Conservation (phyloP, 2,113 vertebrate species). For the Chamaetylas fuelleborni region DNA sequence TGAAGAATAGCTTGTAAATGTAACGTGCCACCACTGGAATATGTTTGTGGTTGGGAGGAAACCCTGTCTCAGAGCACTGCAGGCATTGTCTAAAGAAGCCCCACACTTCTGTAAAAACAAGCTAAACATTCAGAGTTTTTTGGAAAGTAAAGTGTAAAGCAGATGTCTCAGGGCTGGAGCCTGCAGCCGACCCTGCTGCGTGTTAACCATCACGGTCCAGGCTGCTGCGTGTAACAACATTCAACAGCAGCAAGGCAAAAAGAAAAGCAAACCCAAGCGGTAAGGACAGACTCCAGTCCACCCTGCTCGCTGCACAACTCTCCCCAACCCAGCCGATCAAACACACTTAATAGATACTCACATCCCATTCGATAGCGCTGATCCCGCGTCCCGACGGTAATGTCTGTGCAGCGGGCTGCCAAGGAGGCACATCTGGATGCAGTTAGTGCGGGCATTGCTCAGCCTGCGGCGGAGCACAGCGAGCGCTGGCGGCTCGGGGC, state of each 20-base stretch:
- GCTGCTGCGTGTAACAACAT: fast-evolving
- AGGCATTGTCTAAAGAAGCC: neutral
- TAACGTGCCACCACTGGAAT: neutral
- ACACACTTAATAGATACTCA: neutral
- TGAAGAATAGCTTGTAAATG: neutral
- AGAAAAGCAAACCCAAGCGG: neutral
- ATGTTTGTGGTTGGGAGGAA: neutral
- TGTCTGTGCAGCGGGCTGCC: neutral
- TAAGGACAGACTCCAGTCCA: neutral
- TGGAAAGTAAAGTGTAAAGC: neutral
- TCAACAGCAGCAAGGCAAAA: neutral
- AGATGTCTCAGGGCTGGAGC: neutral
- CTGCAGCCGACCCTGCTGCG: neutral
- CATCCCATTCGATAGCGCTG: neutral
- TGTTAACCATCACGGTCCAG: fast-evolving
- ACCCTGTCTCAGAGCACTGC: neutral
- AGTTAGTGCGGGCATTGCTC: conserved; percentile 40
- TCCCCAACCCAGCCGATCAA: neutral
- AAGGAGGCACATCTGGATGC: conserved; percentile 62
- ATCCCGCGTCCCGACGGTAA: neutral
- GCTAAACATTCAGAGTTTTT: neutral
- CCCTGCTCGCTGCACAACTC: neutral
- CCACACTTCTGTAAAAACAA: neutral
- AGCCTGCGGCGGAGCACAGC: neutral
- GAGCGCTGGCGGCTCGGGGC: neutral